phyloP scores from a whole-genome alignment of 1,140 invertebrate species.

The Atta colombica region DNA sequence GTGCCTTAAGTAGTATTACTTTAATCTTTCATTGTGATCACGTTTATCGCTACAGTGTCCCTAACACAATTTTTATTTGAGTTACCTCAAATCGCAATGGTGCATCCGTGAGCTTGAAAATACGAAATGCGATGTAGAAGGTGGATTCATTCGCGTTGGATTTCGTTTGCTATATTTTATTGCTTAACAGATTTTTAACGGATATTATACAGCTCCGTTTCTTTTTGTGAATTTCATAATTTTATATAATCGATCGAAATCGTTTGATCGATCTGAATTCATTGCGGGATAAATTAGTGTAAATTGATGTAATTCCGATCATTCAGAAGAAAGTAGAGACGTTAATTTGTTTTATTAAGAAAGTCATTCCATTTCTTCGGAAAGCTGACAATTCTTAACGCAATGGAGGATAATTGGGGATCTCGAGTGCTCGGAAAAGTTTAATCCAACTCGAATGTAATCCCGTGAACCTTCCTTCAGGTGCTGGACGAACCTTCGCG shows the following conservation, averaged over 20 bases:
- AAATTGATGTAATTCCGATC: conserved; percentile 48
- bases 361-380: conserved; percentile 5
- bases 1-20: conserved; percentile 46
- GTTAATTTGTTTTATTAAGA: conserved; percentile 48
- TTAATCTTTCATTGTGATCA: conserved; percentile 57
- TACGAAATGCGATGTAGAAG: conserved; percentile 37
- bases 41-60: conserved; percentile 48
- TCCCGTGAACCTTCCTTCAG: conserved; percentile 36
- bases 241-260: neutral
- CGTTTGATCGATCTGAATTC: conserved; percentile 22
- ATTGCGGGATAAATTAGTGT: conserved; percentile 3
- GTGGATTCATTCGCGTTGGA: conserved; percentile 50
- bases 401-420: conserved; percentile 50
- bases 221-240: neutral
- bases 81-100: conserved; percentile 43
- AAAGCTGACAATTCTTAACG: conserved; percentile 54
- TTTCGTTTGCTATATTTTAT: neutral
- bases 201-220: neutral
- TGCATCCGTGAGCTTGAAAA: conserved; percentile 49
- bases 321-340: conserved; percentile 46
- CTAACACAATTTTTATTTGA: conserved; percentile 53
- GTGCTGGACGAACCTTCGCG: conserved; percentile 32
- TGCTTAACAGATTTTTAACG: neutral
- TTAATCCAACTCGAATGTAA: conserved; percentile 61
- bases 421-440: conserved; percentile 45